A percentile compares a stretch with the other conserved stretches of the same genome.
These are phyloP conservation scores for Hoplostethus atlanticus DNA, from an alignment of 2,797 vertebrate genomes.

Conservation along the genomic window DNA sequence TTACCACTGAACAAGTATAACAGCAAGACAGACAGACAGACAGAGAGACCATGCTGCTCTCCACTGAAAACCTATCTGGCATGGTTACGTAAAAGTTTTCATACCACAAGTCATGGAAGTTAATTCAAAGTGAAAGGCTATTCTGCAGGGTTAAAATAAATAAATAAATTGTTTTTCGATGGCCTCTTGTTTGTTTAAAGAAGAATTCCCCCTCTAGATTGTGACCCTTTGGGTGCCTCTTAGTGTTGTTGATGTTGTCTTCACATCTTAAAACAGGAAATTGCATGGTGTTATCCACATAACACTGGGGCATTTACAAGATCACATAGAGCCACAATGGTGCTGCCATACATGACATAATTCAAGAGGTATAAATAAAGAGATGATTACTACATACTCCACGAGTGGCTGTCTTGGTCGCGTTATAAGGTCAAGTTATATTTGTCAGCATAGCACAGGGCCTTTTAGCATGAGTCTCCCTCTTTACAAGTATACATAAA, in stretches of 20 bases:
- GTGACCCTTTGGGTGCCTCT: conserved; percentile 16
- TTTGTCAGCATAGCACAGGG: no score
- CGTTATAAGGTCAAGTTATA: no score
- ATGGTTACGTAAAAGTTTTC: not conserved
- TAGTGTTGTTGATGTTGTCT: conserved; percentile 46
- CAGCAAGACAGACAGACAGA: no score
- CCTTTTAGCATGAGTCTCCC: no score
- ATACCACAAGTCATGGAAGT: not conserved
- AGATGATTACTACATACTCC: conserved; percentile 1
- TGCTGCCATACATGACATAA: conserved; percentile 4
- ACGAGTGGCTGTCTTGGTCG: not conserved
- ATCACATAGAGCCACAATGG: conserved; percentile 15
- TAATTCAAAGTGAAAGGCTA: no score
- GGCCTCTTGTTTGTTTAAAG: conserved; percentile 44
- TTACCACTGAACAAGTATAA: no score
- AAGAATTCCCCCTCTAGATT: conserved; percentile 23
- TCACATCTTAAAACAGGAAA: conserved; percentile 70
- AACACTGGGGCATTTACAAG: conserved; percentile 43
- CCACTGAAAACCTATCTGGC: not conserved
- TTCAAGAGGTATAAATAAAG: not conserved
- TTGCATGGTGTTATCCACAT: conserved; percentile 37
- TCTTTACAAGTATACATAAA: no score
- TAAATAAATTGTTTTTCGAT: conserved; percentile 23
- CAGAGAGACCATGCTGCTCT: no score
- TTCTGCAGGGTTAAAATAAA: no score